These are phyloP conservation scores for Epinotia nisella DNA, from an alignment of 2,888 invertebrate genomes.

Conservation along the genomic window DNA sequence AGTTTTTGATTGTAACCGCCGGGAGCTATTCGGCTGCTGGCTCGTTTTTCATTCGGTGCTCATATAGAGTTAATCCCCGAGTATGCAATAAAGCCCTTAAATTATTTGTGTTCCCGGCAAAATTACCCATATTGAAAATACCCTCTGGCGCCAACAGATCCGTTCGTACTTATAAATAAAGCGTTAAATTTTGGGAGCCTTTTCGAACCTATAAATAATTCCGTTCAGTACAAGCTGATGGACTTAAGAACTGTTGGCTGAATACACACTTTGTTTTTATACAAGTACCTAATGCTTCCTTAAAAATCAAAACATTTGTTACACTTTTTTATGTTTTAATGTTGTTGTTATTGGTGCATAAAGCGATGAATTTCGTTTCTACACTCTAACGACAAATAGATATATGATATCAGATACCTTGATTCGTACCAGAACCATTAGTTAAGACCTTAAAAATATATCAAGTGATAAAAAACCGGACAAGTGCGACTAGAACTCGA, in stretches of 20 bases:
- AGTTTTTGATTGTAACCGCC: slow-evolving; percentile 78
- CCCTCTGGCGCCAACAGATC: slow-evolving; percentile 77
- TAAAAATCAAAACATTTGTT: too few relatives aligned
- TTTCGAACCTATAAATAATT: slow-evolving; percentile 58
- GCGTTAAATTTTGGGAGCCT: slow-evolving; percentile 54
- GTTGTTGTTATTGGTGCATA: too few relatives aligned
- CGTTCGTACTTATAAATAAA: slow-evolving; percentile 41
- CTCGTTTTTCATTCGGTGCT: slow-evolving; percentile 81
- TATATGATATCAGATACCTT: background rate
- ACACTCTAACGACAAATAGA: too few relatives aligned
- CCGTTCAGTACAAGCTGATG: slow-evolving; percentile 61
- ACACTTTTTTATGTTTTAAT: too few relatives aligned
- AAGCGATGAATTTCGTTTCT: too few relatives aligned
- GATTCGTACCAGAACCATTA: background rate
- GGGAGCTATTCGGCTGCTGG: slow-evolving; percentile 58
- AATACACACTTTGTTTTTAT: slow-evolving; percentile 48
- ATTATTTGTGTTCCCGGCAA: slow-evolving; percentile 81
- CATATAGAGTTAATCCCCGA: slow-evolving; percentile 81
- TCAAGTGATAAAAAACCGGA: too few relatives aligned
- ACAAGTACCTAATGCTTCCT: too few relatives aligned
- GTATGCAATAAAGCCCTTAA: slow-evolving; percentile 82
- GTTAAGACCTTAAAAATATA: too few relatives aligned
- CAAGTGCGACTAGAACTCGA: too few relatives aligned
- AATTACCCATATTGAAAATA: slow-evolving; percentile 85
- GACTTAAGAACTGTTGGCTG: slow-evolving; percentile 61